Evolutionary conservation across 2,797 vertebrate species (phyloP).

Genomic region (Knipowitschia caucasica): DNA sequence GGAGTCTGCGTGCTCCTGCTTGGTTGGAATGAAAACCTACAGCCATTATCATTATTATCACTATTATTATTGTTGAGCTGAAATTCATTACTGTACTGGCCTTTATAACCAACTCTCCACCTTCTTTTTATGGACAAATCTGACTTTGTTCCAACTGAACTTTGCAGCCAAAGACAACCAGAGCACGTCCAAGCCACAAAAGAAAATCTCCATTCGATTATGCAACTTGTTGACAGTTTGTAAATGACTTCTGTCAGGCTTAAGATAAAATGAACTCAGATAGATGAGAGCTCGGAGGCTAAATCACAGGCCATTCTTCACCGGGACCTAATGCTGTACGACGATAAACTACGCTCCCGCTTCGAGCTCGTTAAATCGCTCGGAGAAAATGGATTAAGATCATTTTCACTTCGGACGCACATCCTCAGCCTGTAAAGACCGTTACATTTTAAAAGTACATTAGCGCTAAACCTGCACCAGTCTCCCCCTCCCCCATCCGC

Average conservation of each 20-base stretch:
- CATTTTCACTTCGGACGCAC: constrained; percentile 31
- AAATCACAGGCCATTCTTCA: constrained; percentile 38
- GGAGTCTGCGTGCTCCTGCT: no score
- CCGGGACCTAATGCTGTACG: constrained; percentile 25
- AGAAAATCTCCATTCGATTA: constrained; percentile 51
- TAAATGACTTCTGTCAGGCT: constrained; percentile 43
- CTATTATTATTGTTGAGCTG: no score
- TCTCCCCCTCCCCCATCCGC: neutral
- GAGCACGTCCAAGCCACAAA: constrained; percentile 26
- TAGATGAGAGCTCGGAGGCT: constrained; percentile 33
- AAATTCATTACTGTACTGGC: no score
- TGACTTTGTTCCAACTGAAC: no score
- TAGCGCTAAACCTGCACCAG: neutral
- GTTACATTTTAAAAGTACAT: constrained; percentile 3
- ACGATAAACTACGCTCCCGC: constrained; percentile 36
- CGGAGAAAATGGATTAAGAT: constrained; percentile 25
- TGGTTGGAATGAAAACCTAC: no score
- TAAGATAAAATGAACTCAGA: constrained; percentile 54
- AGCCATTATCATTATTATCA: no score
- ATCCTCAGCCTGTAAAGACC: constrained; percentile 14
- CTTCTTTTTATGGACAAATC: no score
- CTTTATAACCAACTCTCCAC: no score
- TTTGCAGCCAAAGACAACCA: neutral
- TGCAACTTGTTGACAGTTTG: constrained; percentile 32
- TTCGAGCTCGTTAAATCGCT: constrained; percentile 26